A percentile compares a stretch with the other conserved stretches of the same genome.
phyloP scores from a whole-genome alignment of 2,888 invertebrate genomes.

The Agrotis clavis region DNA sequence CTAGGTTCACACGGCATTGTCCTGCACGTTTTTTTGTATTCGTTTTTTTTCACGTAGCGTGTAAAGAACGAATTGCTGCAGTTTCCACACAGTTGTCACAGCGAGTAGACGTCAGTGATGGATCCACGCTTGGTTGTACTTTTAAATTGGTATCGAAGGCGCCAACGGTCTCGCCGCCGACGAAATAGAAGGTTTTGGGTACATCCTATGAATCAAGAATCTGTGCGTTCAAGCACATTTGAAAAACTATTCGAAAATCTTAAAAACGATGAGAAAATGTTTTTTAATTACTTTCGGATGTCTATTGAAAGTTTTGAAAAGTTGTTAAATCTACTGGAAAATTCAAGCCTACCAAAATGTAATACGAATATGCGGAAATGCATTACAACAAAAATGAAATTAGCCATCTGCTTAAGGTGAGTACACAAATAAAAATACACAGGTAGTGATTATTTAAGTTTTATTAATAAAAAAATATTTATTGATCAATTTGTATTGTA shows the following conservation, averaged over 20 bases:
- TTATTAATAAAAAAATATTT: slow-evolving; percentile 17
- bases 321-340: background rate
- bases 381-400: slow-evolving; percentile 57
- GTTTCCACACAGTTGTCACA: slow-evolving; percentile 57
- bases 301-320: slow-evolving; percentile 1
- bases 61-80: slow-evolving; percentile 57
- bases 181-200: slow-evolving; percentile 48
- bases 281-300: slow-evolving; percentile 7
- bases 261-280: background rate
- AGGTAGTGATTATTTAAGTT: slow-evolving; percentile 51
- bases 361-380: slow-evolving; percentile 61
- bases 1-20: background rate
- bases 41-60: slow-evolving; percentile 7
- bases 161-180: slow-evolving; percentile 47
- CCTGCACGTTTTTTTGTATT: too few relatives aligned
- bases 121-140: slow-evolving; percentile 59
- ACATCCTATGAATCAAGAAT: slow-evolving; percentile 61
- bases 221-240: slow-evolving; percentile 54
- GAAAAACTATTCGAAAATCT: slow-evolving; percentile 36
- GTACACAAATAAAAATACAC: slow-evolving; percentile 59
- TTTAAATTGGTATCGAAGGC: slow-evolving; percentile 59
- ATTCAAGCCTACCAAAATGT: slow-evolving; percentile 32
- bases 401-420: slow-evolving; percentile 59
- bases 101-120: slow-evolving; percentile 54
- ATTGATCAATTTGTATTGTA: background rate